Percentiles rank a stretch among this genome's conserved stretches.
phyloP scores from a whole-genome alignment of 2,888 invertebrate genomes.

The Chrysomela aeneicollis region DNA sequence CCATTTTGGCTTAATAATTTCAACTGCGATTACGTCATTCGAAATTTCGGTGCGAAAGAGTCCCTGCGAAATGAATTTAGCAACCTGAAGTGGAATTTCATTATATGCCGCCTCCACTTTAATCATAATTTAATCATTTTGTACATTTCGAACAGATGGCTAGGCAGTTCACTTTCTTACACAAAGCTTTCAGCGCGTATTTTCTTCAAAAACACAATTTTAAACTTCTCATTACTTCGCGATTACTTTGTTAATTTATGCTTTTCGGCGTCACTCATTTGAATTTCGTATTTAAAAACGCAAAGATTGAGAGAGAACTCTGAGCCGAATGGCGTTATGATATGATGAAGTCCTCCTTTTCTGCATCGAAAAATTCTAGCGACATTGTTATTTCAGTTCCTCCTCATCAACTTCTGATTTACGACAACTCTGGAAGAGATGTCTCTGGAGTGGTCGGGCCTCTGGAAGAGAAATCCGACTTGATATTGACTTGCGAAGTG shows the following conservation, averaged over 20 bases:
- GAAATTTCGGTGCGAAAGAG: constrained; percentile 31
- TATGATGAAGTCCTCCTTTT: neutral
- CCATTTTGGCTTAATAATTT: constrained; percentile 39
- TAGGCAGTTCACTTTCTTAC: constrained; percentile 46
- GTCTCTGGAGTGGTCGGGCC: constrained; percentile 83
- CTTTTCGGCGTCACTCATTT: constrained; percentile 21
- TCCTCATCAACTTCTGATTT: constrained; percentile 84
- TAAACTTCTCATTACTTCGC: constrained; percentile 41
- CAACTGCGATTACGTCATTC: constrained; percentile 39
- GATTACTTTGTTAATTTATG: constrained; percentile 45
- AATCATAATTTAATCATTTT: constrained; percentile 53
- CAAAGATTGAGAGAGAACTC: neutral
- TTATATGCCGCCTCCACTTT: constrained; percentile 44
- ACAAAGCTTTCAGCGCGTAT: constrained; percentile 38
- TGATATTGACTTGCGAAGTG: constrained; percentile 86
- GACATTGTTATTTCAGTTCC: constrained; percentile 77
- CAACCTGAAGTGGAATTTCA: constrained; percentile 50
- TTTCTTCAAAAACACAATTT: constrained; percentile 41
- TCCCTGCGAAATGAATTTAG: constrained; percentile 37
- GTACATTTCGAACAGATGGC: constrained; percentile 49
- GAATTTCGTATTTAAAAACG: constrained; percentile 1
- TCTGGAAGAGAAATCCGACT: constrained; percentile 80
- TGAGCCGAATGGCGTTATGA: neutral
- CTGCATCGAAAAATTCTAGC: neutral
- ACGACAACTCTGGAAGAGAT: constrained; percentile 84